Percentiles rank a stretch among this genome's conserved stretches.
Conservation (phyloP, 2,888 invertebrate genomes). For the Horisme vitalbata region DNA sequence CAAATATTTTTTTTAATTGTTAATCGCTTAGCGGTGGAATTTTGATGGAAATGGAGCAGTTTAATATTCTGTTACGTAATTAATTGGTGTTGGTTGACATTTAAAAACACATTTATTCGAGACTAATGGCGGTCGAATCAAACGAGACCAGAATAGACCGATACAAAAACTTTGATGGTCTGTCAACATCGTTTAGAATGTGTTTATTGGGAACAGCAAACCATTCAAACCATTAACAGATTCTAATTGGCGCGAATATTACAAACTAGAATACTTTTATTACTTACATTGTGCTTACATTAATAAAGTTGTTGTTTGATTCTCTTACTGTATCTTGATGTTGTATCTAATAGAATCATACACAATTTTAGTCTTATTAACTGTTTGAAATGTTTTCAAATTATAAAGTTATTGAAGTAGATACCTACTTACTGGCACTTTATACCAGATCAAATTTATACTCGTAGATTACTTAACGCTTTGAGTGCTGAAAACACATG, state of each 20-base stretch:
- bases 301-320: too few relatives aligned
- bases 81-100: constrained; percentile 30
- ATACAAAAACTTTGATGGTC: constrained; percentile 24
- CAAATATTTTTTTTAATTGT: constrained; percentile 41
- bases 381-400: too few relatives aligned
- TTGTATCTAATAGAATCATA: too few relatives aligned
- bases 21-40: constrained; percentile 32
- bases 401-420: too few relatives aligned
- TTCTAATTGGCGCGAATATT: constrained; percentile 13
- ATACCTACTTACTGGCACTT: too few relatives aligned
- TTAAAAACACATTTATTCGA: constrained; percentile 30
- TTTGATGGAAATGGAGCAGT: constrained; percentile 27
- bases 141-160: constrained; percentile 18
- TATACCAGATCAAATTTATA: too few relatives aligned
- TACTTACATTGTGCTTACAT: neutral
- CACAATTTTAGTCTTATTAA: too few relatives aligned
- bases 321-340: too few relatives aligned
- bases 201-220: constrained; percentile 24
- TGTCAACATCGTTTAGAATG: constrained; percentile 22
- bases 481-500: too few relatives aligned
- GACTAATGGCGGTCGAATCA: constrained; percentile 24
- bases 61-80: constrained; percentile 28
- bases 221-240: constrained; percentile 23
- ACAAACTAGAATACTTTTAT: constrained; percentile 3
- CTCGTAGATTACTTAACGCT: too few relatives aligned